Evolutionary conservation across 2,113 vertebrate species (phyloP), one percentile per base, ranked within the genome.

Genomic region (Pyrgilauda ruficollis): DNA sequence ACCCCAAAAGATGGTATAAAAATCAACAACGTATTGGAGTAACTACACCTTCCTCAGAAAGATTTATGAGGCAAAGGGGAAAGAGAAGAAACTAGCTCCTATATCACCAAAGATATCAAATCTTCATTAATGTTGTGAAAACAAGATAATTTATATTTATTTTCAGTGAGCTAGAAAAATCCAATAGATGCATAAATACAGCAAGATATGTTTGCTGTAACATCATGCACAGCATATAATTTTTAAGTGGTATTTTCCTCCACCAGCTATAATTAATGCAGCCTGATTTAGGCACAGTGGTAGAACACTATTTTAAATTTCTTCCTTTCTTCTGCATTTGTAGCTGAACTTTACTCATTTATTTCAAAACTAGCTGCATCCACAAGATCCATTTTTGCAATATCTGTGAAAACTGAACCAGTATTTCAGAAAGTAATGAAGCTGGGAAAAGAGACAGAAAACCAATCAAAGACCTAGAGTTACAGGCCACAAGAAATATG

Each of bases 11-110:
- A 85, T 63, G 59, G 93, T 81, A 92, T 68, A 96, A 97, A 98
- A 98, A 97, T 97, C 95, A 97, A 96, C 89, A 97, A 81, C 39
- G 28, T 98, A 97, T 97, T 97, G 97, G 97, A 96, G 66, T 88
- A 97, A 97, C 85, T 97, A 96, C 87, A 96, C 95, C 37, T 97
- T 97, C 68, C 82, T 94, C 84, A 95, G 64, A 26, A 95, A 97
- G 96, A 98, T 98, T 97, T 98, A 98, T 97, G 97, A 97, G 78
- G 62, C 50, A 63, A 46, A 81, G 35, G 61, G 70, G 50, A 78
- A 76, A 91, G 39, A 96, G 78, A 91, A 90, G 41, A 84, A 39
- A 7, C 24, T 67, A 66, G 15, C 27, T 97, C 43, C 75, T 82
- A 35, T 83, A 61, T 86, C 96, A 87, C 41, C 58, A 87, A 84